Conservation (phyloP, 2,113 vertebrate species). For the Cavia porcellus region DNA sequence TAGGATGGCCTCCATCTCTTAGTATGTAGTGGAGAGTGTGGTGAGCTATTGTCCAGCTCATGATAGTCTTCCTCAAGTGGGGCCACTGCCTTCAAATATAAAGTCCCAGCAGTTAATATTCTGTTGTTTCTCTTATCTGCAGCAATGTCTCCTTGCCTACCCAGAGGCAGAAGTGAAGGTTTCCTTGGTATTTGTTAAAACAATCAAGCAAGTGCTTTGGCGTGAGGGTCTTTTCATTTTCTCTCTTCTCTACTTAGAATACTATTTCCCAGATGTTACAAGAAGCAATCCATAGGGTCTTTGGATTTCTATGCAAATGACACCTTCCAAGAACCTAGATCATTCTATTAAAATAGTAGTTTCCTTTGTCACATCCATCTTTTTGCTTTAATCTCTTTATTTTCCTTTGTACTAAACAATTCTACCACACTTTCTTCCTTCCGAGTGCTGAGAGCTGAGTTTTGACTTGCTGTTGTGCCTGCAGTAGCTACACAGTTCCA, state of each 20-base stretch:
- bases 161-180: not conserved
- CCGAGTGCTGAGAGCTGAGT: not conserved
- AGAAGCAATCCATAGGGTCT: not conserved
- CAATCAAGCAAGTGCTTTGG: not conserved
- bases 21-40: not conserved
- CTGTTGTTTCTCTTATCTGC: not conserved
- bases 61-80: not conserved
- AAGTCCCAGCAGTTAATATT: not conserved
- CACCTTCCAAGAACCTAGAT: not conserved
- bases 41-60: fast-evolving
- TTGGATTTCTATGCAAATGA: not conserved
- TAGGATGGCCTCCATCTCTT: not conserved
- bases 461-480: not conserved
- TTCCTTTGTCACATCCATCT: not conserved
- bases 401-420: not conserved
- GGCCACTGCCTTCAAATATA: not conserved
- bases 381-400: not conserved
- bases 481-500: not conserved
- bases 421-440: not conserved
- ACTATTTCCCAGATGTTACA: not conserved
- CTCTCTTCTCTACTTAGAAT: not conserved
- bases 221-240: not conserved
- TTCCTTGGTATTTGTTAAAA: not conserved
- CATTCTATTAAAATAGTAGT: not conserved
- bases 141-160: not conserved